Evolutionary conservation across 1,140 invertebrate genomes (phyloP), one percentile per base, ranked within the genome.

Genomic region (Meloidogyne exigua): DNA sequence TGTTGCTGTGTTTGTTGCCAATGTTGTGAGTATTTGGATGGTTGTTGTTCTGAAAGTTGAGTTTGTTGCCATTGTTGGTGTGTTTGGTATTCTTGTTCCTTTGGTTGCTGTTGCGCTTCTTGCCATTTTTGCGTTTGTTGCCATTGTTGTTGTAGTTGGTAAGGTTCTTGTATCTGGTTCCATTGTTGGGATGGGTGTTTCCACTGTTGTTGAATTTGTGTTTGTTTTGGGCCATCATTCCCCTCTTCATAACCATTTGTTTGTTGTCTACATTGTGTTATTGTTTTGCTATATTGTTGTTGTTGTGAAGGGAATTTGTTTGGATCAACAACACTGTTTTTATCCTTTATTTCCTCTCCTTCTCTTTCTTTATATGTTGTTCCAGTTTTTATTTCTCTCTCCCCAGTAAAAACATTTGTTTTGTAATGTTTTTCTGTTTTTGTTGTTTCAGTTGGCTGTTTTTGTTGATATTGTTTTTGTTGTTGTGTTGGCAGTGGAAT

Each of bases 101-200:
- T 36, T n/a, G 74, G 74, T 42, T 75, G 73, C 15, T 75, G 67
- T 62, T 74, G 72, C n/a, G 23, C 3, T 21, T 42, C 13, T 28
- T 71, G 69, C 28, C 62, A 62, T 11, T 63, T 18, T 66, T 74
- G 72, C 25, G 63, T 10, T 21, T 68, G 74, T 12, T 28, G 9
- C 62, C 36, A 73, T 28, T 72, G 71, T 18, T 64, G 73, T 42
- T 23, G 12, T 26, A 11, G 23, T 75, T 75, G 70, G 11, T 62
- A 44, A 11, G 70, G 70, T 72, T 72, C 7, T 49, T 73, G 26
- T 26, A 15, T 26, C 10, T 44, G 69, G 15, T 25, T 15, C 23
- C 11, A 10, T 57, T 25, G 67, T 74, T 71, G 73, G 42, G 28
- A 10, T 11, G 26, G 66, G 4, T 75, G 73, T 36, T 64, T 25